Conservation (phyloP, 53 echinoderm and acorn worm genomes). For the Temnopleurus reevesii region DNA sequence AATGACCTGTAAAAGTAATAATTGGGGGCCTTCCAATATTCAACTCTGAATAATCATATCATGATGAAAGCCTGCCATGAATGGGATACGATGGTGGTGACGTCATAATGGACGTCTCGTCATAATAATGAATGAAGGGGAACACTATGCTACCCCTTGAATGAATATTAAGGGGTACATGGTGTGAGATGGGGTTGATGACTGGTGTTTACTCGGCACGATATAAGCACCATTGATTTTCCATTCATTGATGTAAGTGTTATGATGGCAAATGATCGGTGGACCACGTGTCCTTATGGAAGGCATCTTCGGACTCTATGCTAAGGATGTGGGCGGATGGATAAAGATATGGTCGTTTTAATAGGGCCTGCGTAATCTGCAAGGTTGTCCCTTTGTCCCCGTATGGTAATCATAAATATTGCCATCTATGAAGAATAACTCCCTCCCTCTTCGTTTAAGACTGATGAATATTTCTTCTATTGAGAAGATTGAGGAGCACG, state of each 20-base stretch:
- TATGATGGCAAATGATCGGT: constrained; percentile 1
- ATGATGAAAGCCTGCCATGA: background rate
- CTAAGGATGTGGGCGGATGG: constrained; percentile 1
- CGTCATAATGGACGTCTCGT: constrained; percentile 22
- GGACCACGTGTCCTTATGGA: background rate
- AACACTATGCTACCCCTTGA: constrained; percentile 8
- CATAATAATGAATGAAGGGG: constrained; percentile 12
- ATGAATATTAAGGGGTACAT: constrained; percentile 1
- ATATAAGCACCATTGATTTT: constrained; percentile 33
- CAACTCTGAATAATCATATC: background rate
- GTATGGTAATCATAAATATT: background rate
- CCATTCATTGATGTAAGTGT: constrained; percentile 15
- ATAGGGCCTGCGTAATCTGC: constrained; percentile 1
- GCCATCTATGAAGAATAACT: background rate
- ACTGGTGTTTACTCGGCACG: constrained; percentile 20
- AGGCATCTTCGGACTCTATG: background rate
- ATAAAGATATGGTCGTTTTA: background rate
- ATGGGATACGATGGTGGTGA: background rate
- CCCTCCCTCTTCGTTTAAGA: background rate
- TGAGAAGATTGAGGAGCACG: background rate
- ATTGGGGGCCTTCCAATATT: background rate
- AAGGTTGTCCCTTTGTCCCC: background rate
- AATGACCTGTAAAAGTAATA: background rate
- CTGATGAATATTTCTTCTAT: background rate
- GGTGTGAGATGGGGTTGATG: background rate